A percentile compares a stretch with the other conserved stretches of the same genome.
Conservation (phyloP, 1,140 invertebrate species). For the Procambarus virginalis region DNA sequence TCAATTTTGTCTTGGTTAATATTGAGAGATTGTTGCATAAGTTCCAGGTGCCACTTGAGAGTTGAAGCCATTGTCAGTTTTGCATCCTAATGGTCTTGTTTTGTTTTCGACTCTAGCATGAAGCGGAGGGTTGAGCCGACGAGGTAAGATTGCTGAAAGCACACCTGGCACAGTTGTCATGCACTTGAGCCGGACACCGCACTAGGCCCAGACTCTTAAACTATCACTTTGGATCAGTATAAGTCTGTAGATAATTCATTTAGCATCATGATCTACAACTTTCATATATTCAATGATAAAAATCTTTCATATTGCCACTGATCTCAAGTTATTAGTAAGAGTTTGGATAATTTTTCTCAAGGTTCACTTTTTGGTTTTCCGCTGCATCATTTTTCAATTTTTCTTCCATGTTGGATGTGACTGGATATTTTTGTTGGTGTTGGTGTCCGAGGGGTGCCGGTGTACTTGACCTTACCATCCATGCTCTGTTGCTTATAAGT, state of each 20-base stretch:
- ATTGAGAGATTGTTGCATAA: not conserved
- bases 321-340: slow-evolving; percentile 10
- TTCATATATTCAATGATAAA: not conserved
- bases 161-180: not conserved
- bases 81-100: slow-evolving; percentile 48
- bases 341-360: not conserved
- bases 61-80: slow-evolving; percentile 17
- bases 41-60: slow-evolving; percentile 15
- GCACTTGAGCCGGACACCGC: slow-evolving; percentile 14
- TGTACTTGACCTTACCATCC: not conserved
- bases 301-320: not conserved
- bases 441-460: not conserved
- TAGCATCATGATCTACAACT: too few relatives aligned
- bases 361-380: not conserved
- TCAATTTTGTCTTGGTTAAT: not conserved
- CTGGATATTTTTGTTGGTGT: not conserved
- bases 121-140: slow-evolving; percentile 62
- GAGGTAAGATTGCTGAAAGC: slow-evolving; percentile 46
- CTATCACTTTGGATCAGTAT: not conserved
- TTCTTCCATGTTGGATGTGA: not conserved
- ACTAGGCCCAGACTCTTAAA: not conserved
- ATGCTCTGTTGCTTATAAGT: not conserved
- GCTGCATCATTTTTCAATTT: slow-evolving; percentile 4
- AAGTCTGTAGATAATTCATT: too few relatives aligned
- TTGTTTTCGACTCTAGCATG: slow-evolving; percentile 54